Conservation (phyloP, 2,797 vertebrate species). For the Varecia variegata region DNA sequence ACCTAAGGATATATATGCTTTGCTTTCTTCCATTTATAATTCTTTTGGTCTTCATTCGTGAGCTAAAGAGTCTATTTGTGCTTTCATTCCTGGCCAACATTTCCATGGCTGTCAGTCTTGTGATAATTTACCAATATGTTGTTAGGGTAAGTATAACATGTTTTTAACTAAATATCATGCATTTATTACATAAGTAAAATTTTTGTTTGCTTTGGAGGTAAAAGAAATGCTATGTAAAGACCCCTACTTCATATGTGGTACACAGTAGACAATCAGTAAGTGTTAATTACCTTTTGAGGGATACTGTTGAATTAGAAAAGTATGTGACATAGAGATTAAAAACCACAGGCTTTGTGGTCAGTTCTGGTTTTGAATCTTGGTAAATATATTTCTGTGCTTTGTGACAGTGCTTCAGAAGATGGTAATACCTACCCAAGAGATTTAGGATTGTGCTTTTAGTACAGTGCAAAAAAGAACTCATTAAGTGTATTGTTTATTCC, state of each 20-base stretch:
- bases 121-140: conserved; percentile 91
- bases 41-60: conserved; percentile 89
- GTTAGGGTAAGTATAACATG: conserved; percentile 84
- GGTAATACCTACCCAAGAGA: neutral
- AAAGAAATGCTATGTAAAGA: neutral
- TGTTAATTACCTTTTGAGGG: neutral
- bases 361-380: neutral
- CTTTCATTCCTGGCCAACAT: conserved; percentile 89
- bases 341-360: neutral
- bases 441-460: neutral
- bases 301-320: neutral
- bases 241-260: neutral
- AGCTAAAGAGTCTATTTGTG: conserved; percentile 88
- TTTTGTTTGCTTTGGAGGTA: neutral
- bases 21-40: conserved; percentile 89
- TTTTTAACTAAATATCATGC: neutral
- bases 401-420: neutral
- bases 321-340: neutral
- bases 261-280: neutral
- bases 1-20: conserved; percentile 91
- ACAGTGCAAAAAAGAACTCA: neutral
- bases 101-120: conserved; percentile 90
- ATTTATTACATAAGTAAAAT: neutral
- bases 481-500: neutral
- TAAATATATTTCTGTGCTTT: neutral